These are phyloP conservation scores for Muscicapa adusta DNA, from an alignment of 2,113 vertebrate species.

Conservation along the genomic window DNA sequence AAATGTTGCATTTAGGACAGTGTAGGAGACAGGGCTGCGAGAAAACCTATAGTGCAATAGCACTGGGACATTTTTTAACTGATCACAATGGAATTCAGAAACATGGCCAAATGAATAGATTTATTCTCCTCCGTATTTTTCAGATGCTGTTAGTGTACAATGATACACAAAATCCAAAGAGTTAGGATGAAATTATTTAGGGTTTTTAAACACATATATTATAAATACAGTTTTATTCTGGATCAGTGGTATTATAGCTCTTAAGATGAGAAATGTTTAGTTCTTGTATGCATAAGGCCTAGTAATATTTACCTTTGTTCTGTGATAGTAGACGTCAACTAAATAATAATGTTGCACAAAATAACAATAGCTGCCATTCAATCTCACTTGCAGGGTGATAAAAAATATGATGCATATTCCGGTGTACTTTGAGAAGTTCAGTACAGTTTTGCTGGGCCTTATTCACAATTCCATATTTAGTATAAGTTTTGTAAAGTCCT, in stretches of 20 bases:
- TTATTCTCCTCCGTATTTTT: background rate
- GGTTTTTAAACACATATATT: background rate
- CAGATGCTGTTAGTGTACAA: background rate
- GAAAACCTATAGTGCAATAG: background rate
- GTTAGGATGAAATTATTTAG: background rate
- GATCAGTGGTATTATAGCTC: background rate
- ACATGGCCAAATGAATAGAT: background rate
- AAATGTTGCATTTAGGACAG: background rate
- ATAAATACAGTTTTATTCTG: background rate
- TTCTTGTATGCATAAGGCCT: background rate
- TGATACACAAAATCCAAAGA: background rate
- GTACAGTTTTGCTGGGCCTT: background rate
- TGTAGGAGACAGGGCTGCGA: background rate
- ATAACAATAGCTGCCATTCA: background rate
- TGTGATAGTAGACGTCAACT: background rate
- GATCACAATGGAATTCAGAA: background rate
- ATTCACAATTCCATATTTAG: background rate
- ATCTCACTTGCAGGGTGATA: background rate
- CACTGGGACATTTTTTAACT: background rate
- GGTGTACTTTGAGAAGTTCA: background rate
- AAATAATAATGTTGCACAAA: background rate
- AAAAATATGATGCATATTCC: background rate
- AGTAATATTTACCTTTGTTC: background rate
- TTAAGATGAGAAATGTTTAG: background rate
- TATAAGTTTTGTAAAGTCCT: background rate